phyloP scores from a whole-genome alignment of 2,113 vertebrate species.

The Athene cunicularia region DNA sequence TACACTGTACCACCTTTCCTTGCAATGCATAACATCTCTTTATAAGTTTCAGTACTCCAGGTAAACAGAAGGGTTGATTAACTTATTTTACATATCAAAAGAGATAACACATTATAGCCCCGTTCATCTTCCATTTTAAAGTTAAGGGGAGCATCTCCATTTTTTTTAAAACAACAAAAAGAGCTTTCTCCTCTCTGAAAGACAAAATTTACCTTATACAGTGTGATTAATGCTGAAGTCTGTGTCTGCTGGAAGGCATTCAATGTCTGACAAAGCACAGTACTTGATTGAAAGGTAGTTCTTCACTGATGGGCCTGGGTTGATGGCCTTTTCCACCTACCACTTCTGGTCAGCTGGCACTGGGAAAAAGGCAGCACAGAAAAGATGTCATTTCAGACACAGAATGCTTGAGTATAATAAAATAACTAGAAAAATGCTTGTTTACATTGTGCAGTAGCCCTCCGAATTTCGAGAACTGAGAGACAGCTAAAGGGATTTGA shows the following conservation, averaged over 20 bases:
- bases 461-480: neutral
- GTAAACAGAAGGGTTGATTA: neutral
- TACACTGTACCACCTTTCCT: neutral
- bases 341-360: neutral
- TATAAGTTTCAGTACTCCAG: neutral
- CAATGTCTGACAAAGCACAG: neutral
- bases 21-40: neutral
- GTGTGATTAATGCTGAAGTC: neutral
- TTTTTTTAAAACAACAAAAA: neutral
- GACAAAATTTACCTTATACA: neutral
- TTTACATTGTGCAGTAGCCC: neutral
- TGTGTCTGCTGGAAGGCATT: neutral
- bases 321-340: neutral
- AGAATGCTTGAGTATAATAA: neutral
- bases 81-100: neutral
- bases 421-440: neutral
- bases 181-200: neutral
- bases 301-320: neutral
- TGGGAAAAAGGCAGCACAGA: neutral
- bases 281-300: neutral
- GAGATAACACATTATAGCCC: neutral
- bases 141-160: neutral
- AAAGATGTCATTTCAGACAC: neutral
- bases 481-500: neutral
- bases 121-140: neutral